Conservation (phyloP, 2,888 invertebrate genomes). For the Escarpia spicata region DNA sequence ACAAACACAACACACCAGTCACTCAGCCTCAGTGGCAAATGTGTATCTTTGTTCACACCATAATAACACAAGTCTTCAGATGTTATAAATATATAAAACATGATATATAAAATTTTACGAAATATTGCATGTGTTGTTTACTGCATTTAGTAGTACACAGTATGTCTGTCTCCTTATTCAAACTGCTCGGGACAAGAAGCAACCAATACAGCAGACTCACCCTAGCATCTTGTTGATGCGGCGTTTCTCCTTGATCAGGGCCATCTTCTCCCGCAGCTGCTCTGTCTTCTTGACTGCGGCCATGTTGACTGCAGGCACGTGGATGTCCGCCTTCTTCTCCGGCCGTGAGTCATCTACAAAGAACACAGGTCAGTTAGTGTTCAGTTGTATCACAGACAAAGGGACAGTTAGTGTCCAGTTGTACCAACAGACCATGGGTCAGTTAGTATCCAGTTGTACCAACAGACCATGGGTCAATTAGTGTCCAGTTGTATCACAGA, state of each 20-base stretch:
- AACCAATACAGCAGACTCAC: conserved; percentile 43
- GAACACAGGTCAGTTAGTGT: not conserved
- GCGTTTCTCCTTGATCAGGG: conserved; percentile 82
- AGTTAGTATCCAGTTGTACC: not conserved
- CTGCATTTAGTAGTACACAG: no score
- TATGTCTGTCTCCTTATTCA: no score
- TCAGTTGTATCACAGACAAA: not conserved
- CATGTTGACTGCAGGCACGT: conserved; percentile 68
- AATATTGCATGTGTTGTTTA: no score
- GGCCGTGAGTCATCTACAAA: conserved; percentile 19
- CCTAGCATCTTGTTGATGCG: conserved; percentile 77
- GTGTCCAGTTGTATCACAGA: not conserved
- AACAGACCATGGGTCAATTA: not conserved
- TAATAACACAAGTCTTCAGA: not conserved
- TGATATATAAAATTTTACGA: no score
- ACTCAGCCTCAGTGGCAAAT: not conserved
- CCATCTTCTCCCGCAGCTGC: conserved; percentile 83
- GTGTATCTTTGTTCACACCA: not conserved
- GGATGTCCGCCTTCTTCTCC: conserved; percentile 61
- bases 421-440: not conserved
- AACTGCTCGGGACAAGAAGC: no score
- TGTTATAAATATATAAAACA: not conserved
- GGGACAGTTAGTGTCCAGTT: no score
- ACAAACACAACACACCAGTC: not conserved
- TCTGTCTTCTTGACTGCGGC: conserved; percentile 78